Evolutionary conservation across 1,140 invertebrate species (phyloP).

Genomic region (Brachionus koreanus): DNA sequence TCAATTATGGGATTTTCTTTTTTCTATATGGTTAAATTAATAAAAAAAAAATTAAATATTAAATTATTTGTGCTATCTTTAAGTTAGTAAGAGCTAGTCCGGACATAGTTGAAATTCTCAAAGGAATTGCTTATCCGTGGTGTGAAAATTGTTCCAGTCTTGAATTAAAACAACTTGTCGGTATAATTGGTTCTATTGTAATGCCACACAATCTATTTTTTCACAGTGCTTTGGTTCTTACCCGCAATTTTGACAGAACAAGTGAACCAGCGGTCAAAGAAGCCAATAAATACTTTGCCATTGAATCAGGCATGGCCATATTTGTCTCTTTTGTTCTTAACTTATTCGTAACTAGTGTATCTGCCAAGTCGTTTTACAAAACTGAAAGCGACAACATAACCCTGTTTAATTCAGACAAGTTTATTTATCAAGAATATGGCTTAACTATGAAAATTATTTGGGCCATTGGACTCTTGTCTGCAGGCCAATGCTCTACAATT

Average conservation of each 20-base stretch:
- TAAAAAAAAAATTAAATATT: conserved; percentile 4
- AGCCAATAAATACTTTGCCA: conserved; percentile 82
- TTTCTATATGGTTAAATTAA: conserved; percentile 73
- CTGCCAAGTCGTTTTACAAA: conserved; percentile 74
- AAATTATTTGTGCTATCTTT: conserved; percentile 45
- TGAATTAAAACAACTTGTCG: conserved; percentile 75
- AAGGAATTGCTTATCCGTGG: conserved; percentile 78
- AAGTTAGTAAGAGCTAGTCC: conserved; percentile 73
- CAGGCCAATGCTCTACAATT: conserved; percentile 81
- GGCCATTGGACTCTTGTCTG: conserved; percentile 81
- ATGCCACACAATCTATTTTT: conserved; percentile 95
- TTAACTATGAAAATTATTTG: conserved; percentile 77
- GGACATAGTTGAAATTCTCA: conserved; percentile 67
- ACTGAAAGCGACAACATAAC: conserved; percentile 56
- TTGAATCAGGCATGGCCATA: conserved; percentile 76
- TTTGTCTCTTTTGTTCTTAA: conserved; percentile 83
- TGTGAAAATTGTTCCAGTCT: conserved; percentile 69
- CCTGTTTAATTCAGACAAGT: conserved; percentile 62
- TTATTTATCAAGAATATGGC: conserved; percentile 78
- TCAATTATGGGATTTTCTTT: conserved; percentile 79
- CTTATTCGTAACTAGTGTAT: conserved; percentile 81
- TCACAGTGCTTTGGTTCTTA: conserved; percentile 83
- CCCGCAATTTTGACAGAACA: conserved; percentile 67
- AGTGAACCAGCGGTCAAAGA: conserved; percentile 70
- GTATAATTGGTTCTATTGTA: conserved; percentile 85